phyloP scores from a whole-genome alignment of 2,113 vertebrate genomes.

The Capricornis sumatraensis region DNA sequence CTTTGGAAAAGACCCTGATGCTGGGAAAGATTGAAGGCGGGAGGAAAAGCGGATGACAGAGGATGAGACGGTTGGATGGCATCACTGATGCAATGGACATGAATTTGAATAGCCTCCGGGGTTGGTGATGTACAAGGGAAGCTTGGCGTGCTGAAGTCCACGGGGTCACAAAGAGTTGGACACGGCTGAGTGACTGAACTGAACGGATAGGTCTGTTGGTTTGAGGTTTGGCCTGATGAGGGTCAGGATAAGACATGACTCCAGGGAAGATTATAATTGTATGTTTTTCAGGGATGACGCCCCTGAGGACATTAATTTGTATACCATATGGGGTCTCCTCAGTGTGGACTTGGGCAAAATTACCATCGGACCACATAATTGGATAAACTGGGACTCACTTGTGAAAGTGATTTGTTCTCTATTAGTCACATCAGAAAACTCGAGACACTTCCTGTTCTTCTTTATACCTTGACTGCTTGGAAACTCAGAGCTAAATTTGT shows the following conservation, averaged over 20 bases:
- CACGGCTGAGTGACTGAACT: background rate
- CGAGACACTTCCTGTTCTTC: background rate
- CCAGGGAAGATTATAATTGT: background rate
- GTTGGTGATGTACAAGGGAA: background rate
- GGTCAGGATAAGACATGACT: background rate
- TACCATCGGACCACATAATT: background rate
- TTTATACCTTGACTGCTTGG: background rate
- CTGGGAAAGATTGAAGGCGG: fast-evolving
- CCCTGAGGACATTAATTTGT: too few species aligned
- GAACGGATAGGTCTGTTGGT: background rate
- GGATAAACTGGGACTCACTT: background rate
- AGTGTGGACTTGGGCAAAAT: background rate
- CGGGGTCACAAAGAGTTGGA: background rate
- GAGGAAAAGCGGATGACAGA: background rate
- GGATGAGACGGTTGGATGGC: background rate
- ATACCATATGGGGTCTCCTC: background rate
- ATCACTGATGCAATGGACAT: background rate
- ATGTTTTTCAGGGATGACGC: background rate
- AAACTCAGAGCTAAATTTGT: background rate
- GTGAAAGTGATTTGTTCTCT: background rate
- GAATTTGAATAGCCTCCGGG: background rate
- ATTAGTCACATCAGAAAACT: background rate
- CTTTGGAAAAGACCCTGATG: background rate
- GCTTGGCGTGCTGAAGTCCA: background rate
- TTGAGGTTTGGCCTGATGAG: background rate